Percentiles rank a stretch among this genome's conserved stretches.
phyloP scores from a whole-genome alignment of 1,140 invertebrate genomes.

The Cryptotermes secundus region DNA sequence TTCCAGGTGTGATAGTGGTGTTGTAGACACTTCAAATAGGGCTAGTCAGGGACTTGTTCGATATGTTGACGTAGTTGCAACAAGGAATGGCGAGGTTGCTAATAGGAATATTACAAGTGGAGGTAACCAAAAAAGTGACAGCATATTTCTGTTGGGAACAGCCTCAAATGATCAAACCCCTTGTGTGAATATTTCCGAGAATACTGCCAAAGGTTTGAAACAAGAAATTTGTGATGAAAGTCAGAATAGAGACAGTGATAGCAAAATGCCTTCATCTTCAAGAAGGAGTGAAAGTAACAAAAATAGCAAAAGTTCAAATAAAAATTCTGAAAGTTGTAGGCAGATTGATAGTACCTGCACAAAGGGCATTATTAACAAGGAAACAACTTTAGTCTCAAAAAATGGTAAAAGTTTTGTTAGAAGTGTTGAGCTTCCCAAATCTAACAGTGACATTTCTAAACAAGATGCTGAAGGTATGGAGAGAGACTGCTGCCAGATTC shows the following conservation, averaged over 20 bases:
- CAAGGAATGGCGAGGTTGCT: not conserved
- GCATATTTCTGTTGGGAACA: not conserved
- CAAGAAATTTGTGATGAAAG: not conserved
- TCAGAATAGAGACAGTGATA: not conserved
- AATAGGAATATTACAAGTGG: not conserved
- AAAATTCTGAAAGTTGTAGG: not conserved
- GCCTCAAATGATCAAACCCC: not conserved
- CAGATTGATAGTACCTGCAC: not conserved
- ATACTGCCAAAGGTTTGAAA: not conserved
- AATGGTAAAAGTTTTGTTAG: slow-evolving; percentile 18
- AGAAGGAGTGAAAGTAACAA: not conserved
- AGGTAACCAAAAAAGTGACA: not conserved
- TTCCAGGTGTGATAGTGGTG: not conserved
- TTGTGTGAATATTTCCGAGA: not conserved
- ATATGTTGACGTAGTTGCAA: slow-evolving; percentile 25
- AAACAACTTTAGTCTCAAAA: not conserved
- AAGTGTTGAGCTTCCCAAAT: not conserved
- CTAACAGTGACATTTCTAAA: not conserved
- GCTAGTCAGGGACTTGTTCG: slow-evolving; percentile 28
- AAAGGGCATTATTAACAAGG: not conserved
- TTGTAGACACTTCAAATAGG: not conserved
- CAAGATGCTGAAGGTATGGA: not conserved
- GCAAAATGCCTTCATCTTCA: not conserved
- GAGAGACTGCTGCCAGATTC: not conserved
- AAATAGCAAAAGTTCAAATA: not conserved